Percentiles rank a stretch among this genome's conserved stretches.
These are phyloP conservation scores for Rhodophaea formosa DNA, from an alignment of 2,888 invertebrate genomes.

Conservation along the genomic window DNA sequence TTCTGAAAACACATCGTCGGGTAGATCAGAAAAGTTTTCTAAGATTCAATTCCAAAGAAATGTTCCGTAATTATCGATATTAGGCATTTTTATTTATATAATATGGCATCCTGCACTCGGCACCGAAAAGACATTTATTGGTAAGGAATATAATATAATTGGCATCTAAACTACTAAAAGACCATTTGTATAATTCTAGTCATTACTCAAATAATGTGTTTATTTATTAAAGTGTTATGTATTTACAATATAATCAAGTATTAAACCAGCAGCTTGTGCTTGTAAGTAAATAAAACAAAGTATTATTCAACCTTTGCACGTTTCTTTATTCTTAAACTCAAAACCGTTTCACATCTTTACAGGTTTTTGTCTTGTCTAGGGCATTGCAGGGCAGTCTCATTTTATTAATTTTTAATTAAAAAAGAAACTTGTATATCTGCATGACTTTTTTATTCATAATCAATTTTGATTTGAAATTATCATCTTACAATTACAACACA, in stretches of 20 bases:
- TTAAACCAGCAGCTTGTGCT: conserved; percentile 15
- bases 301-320: conserved; percentile 1
- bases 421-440: too few species aligned
- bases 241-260: not conserved
- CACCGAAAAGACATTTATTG: conserved; percentile 12
- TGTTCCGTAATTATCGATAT: not conserved
- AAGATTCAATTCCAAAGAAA: conserved; percentile 1
- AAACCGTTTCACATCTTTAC: not conserved
- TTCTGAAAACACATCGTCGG: not conserved
- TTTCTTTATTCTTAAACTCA: conserved; percentile 1
- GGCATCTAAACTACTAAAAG: not conserved
- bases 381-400: too few species aligned
- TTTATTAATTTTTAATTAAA: too few species aligned
- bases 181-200: conserved; percentile 23
- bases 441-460: too few species aligned
- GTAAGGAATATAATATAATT: not conserved
- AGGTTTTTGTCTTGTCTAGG: not conserved
- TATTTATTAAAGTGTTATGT: conserved; percentile 4
- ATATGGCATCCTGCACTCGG: not conserved
- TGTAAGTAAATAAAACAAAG: conserved; percentile 16
- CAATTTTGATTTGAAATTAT: too few species aligned
- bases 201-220: conserved; percentile 16
- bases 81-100: not conserved
- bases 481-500: too few species aligned
- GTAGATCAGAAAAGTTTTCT: not conserved